Percentiles rank a stretch among this genome's conserved stretches.
Evolutionary conservation across 1,140 invertebrate genomes (phyloP).

Genomic region (Orchesella cincta): DNA sequence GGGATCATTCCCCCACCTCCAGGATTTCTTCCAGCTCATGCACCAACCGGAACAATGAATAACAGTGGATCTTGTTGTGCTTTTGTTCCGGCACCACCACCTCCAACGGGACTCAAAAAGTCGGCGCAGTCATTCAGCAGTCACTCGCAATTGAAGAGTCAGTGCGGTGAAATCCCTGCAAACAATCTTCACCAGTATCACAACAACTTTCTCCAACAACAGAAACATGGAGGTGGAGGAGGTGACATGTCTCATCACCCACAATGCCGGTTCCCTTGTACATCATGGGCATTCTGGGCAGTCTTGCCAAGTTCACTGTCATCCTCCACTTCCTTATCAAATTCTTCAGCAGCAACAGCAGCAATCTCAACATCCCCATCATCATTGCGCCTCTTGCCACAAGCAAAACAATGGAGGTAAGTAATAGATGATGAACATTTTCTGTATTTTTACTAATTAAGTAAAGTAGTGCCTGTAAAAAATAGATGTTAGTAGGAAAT

Average conservation of each 20-base stretch:
- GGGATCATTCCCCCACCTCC: background rate
- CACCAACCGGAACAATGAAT: background rate
- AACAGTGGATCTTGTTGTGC: slow-evolving; percentile 1
- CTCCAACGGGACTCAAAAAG: slow-evolving; percentile 17
- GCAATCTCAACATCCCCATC: slow-evolving; percentile 33
- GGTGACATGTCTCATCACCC: slow-evolving; percentile 6
- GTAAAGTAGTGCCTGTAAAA: too few relatives aligned
- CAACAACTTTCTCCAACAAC: background rate
- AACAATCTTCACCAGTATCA: background rate
- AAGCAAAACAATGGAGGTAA: slow-evolving; percentile 22
- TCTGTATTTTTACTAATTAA: background rate
- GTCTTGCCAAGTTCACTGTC: background rate
- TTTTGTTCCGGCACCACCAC: slow-evolving; percentile 1
- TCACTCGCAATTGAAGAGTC: slow-evolving; percentile 2
- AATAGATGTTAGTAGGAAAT: too few relatives aligned
- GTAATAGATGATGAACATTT: background rate
- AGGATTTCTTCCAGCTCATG: background rate
- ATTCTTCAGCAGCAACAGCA: slow-evolving; percentile 33
- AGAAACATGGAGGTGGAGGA: slow-evolving; percentile 6
- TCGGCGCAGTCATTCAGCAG: slow-evolving; percentile 3
- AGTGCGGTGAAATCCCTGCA: background rate
- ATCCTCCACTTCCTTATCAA: slow-evolving; percentile 28
- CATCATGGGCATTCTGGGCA: background rate
- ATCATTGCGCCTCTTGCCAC: slow-evolving; percentile 31
- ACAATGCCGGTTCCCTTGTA: background rate